A percentile compares a stretch with the other conserved stretches of the same genome.
These are phyloP conservation scores for Andricus grossulariae DNA, from an alignment of 1,140 invertebrate species.

Conservation along the genomic window DNA sequence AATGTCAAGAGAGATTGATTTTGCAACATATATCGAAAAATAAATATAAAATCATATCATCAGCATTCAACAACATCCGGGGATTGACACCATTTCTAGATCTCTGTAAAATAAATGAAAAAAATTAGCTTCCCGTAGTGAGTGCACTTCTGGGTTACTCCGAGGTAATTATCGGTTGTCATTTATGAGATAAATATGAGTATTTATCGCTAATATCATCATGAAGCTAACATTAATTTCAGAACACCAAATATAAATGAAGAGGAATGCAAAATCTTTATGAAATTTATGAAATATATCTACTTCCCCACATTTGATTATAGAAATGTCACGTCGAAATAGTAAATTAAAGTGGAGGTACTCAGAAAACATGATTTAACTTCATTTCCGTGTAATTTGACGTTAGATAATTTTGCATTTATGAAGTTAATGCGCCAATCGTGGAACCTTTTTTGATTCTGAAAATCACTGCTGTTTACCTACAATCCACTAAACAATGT, in stretches of 20 bases:
- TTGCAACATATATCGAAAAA: too few relatives aligned
- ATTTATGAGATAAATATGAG: not conserved
- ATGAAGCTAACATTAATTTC: not conserved
- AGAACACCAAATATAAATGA: too few relatives aligned
- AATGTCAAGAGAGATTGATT: too few relatives aligned
- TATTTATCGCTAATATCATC: constrained; percentile 3
- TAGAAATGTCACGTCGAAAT: not conserved
- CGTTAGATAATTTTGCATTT: not conserved
- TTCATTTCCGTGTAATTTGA: not conserved
- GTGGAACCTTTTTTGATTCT: too few relatives aligned
- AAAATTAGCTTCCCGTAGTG: not conserved
- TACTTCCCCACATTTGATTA: not conserved
- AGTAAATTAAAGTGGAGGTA: not conserved
- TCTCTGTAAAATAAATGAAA: not conserved
- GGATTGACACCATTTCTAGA: constrained; percentile 4
- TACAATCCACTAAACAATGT: not conserved
- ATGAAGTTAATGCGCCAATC: too few relatives aligned
- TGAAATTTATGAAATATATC: not conserved
- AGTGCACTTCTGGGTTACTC: not conserved
- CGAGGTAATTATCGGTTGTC: not conserved
- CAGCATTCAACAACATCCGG: not conserved
- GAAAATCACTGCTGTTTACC: not conserved
- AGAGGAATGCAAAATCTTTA: not conserved
- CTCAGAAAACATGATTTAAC: not conserved
- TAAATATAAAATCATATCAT: not conserved